These are phyloP conservation scores for Tragelaphus strepsiceros DNA, from an alignment of 2,113 vertebrate genomes.

Conservation along the genomic window DNA sequence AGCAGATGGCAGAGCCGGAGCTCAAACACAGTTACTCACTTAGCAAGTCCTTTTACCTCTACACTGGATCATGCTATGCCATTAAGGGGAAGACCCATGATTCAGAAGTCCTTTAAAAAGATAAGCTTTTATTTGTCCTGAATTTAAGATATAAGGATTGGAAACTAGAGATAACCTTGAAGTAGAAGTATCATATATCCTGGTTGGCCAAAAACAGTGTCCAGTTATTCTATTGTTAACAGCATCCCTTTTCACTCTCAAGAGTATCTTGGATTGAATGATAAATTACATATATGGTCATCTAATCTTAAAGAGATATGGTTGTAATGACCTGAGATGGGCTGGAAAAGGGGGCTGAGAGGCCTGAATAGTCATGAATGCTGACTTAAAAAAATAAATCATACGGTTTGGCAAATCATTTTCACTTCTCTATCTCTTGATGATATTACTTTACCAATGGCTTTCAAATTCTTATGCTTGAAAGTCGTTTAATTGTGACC, in stretches of 20 bases:
- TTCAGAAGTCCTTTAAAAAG: slow-evolving; percentile 1
- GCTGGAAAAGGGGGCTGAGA: background rate
- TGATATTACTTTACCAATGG: background rate
- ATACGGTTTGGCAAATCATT: slow-evolving; percentile 14
- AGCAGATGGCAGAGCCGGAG: background rate
- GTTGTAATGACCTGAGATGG: background rate
- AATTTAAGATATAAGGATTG: background rate
- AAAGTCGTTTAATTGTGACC: background rate
- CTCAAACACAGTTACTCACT: background rate
- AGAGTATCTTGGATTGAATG: slow-evolving; percentile 1
- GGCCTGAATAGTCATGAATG: background rate
- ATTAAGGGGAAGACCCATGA: background rate
- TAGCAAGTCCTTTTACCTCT: background rate
- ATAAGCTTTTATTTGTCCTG: background rate
- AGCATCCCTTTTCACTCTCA: background rate
- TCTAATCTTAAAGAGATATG: background rate
- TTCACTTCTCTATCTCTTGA: background rate
- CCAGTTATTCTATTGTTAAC: background rate
- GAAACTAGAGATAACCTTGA: background rate
- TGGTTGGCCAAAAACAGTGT: background rate
- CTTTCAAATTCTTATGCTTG: background rate
- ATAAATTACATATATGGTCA: background rate
- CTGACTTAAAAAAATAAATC: background rate
- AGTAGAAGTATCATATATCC: background rate
- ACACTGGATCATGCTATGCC: background rate